A percentile compares a stretch with the other conserved stretches of the same genome.
phyloP scores from a whole-genome alignment of 1,140 invertebrate species.

The Scylla paramamosain region DNA sequence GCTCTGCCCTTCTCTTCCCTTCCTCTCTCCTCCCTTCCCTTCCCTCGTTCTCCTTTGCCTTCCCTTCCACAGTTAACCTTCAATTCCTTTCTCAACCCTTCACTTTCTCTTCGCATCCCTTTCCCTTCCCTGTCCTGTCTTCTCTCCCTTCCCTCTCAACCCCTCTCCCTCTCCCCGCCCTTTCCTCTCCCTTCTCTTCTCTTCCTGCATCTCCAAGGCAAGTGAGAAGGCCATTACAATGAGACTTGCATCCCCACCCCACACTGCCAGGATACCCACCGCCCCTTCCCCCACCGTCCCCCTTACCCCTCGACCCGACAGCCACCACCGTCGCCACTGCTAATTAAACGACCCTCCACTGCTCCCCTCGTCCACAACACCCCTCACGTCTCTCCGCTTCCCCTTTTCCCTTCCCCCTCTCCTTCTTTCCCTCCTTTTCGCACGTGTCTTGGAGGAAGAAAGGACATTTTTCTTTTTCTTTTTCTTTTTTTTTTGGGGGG shows the following conservation, averaged over 20 bases:
- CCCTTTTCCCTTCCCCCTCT: background rate
- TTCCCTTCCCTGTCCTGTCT: background rate
- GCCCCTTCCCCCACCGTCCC: background rate
- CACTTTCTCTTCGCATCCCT: background rate
- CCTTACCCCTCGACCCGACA: background rate
- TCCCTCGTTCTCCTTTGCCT: background rate
- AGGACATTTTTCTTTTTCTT: too few relatives aligned
- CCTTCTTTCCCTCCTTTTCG: background rate
- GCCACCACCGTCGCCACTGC: background rate
- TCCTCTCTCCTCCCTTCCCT: background rate
- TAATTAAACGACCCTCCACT: background rate
- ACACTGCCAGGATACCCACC: background rate
- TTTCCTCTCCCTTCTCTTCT: background rate
- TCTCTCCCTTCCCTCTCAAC: background rate
- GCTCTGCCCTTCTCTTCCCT: background rate
- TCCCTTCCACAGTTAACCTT: background rate
- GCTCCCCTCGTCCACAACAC: too few relatives aligned
- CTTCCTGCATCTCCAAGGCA: background rate
- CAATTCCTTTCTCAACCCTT: background rate
- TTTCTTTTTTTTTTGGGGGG: too few relatives aligned
- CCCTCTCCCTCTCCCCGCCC: background rate
- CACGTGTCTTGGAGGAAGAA: background rate
- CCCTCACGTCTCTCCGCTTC: too few relatives aligned
- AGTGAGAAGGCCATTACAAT: background rate
- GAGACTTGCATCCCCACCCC: too few relatives aligned